Evolutionary conservation across 2,888 invertebrate genomes (phyloP).

Genomic region (Synergus umbraculus): DNA sequence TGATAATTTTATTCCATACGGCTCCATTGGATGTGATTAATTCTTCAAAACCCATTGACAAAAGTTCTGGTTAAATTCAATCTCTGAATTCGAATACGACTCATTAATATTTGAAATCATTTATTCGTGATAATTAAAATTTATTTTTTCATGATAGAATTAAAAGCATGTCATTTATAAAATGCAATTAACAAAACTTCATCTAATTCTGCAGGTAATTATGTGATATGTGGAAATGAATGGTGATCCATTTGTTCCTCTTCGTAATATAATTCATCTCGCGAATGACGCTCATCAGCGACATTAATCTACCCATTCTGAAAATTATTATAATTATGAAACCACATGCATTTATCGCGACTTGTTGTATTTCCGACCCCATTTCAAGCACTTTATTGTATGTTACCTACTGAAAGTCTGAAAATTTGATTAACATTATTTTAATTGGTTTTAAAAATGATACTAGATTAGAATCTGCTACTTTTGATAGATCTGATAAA

Average conservation of each 20-base stretch:
- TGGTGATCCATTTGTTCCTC: neutral
- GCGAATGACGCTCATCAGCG: slow-evolving; percentile 14
- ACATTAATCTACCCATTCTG: slow-evolving; percentile 21
- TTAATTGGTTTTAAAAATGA: too few relatives aligned
- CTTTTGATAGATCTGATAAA: neutral
- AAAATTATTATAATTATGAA: slow-evolving; percentile 36
- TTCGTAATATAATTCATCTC: slow-evolving; percentile 28
- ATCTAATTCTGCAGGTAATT: neutral
- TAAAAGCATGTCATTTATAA: neutral
- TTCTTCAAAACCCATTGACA: neutral
- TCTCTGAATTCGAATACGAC: neutral
- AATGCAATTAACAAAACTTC: neutral
- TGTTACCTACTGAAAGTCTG: neutral
- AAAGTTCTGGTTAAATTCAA: slow-evolving; percentile 17
- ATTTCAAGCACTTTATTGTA: neutral
- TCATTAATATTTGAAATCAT: neutral
- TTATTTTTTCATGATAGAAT: slow-evolving; percentile 9
- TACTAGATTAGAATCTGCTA: neutral
- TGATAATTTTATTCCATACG: slow-evolving; percentile 5
- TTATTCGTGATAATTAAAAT: slow-evolving; percentile 13
- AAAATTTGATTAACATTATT: neutral
- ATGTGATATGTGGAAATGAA: neutral
- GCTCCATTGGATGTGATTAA: slow-evolving; percentile 12
- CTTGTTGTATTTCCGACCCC: neutral
- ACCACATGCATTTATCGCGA: slow-evolving; percentile 29